Base-by-base conservation (phyloP, 1,140 invertebrate species). In the Drosophila oshimai region DNA sequence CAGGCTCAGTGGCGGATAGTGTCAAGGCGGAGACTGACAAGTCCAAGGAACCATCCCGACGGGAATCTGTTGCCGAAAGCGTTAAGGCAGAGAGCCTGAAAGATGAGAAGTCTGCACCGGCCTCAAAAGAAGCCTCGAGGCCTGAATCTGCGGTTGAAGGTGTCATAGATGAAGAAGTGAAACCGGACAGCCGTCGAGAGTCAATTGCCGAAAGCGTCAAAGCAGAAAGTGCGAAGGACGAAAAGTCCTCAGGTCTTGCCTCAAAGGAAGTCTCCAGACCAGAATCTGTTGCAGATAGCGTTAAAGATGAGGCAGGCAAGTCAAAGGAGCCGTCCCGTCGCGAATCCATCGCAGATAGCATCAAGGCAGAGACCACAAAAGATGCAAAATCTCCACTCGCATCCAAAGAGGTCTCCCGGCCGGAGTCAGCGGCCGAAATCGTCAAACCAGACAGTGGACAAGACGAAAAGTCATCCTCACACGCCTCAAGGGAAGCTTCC, bases 1-100 rank as follows among this genome's bases (percentile, higher is more conserved):
- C 72, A 5, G 68, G 45, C 31, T 90, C 88, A 4, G 64, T 71
- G 0, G 57, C 41, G 0, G 64, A 62, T 13, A 78, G 61, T n/a
- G 17, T 20, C 3, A 53, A 67, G 18, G 47, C 29, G 9, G 67
- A 69, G 26, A 13, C 50, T 1, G 42, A 42, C 2, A 49, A 64
- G 15, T 58, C 62, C 9, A 70, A 67, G 28, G 53, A 71, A 6
- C 17, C 61, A 5, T 70, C 67, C 0, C 37, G 68, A 6, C 39
- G 49, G 3, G 74, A 70, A 20, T 80, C 76, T 2, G 44, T 69
- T 0, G 54, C 17, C 4, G 76, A 54, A 10, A 29, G 50, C 7
- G 6, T 20, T 0, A 57, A 67, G 15, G 6, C 57, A 0, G 64
- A 58, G 68, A 26, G 62, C 15, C 61, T 1, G 60, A 46, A 1